A percentile compares a stretch with the other conserved stretches of the same genome.
These are phyloP conservation scores for Tinamus major DNA, from an alignment of 2,797 vertebrate species.

Conservation along the genomic window DNA sequence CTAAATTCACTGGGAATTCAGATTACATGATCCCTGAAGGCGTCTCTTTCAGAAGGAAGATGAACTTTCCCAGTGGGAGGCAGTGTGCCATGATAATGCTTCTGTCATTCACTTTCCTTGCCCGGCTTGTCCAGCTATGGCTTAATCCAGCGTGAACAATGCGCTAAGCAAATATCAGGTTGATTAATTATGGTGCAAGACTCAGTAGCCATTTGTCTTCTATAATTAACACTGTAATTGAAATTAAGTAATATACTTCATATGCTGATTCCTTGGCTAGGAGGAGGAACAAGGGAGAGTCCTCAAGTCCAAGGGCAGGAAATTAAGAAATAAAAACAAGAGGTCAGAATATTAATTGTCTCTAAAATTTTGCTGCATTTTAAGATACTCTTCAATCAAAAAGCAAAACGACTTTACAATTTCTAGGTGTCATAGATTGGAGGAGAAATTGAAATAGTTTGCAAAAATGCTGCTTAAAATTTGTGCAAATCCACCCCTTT, in stretches of 20 bases:
- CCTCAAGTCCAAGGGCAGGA: neutral
- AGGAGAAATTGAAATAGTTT: neutral
- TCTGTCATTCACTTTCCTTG: slow-evolving; percentile 82
- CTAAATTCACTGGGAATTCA: slow-evolving; percentile 84
- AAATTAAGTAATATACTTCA: slow-evolving; percentile 57
- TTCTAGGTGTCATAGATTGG: neutral
- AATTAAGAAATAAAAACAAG: neutral
- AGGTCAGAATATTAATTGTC: neutral
- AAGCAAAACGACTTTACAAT: neutral
- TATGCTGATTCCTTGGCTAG: neutral
- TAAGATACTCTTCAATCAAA: neutral
- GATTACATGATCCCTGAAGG: slow-evolving; percentile 87
- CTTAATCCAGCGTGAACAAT: slow-evolving; percentile 79
- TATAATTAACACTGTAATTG: slow-evolving; percentile 63
- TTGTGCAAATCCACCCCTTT: neutral
- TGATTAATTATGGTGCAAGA: slow-evolving; percentile 73
- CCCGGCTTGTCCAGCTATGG: slow-evolving; percentile 67
- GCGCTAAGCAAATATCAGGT: slow-evolving; percentile 76
- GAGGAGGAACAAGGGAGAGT: neutral
- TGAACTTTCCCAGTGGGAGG: slow-evolving; percentile 85
- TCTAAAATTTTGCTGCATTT: neutral
- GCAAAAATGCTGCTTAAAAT: neutral
- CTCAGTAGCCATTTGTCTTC: slow-evolving; percentile 71
- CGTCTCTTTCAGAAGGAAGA: slow-evolving; percentile 82
- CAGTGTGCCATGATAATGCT: slow-evolving; percentile 79